Percentiles rank a stretch among this genome's conserved stretches.
Evolutionary conservation across 2,797 vertebrate genomes (phyloP).

Genomic region (Acestrorhynchus altus): DNA sequence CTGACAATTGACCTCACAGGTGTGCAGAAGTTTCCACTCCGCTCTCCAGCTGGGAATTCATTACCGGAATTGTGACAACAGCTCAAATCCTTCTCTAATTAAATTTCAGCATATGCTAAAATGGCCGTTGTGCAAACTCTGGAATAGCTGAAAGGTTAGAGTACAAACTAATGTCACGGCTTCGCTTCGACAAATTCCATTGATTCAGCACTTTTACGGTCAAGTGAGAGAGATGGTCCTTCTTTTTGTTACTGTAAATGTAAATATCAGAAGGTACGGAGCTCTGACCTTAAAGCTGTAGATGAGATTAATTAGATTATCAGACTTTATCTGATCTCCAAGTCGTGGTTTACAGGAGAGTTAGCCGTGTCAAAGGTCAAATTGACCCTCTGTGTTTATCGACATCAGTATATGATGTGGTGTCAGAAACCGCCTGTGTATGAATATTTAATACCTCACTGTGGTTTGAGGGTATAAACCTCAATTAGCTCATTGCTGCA

Average conservation of each 20-base stretch:
- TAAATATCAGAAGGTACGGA: neutral
- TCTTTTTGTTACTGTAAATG: neutral
- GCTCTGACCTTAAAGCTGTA: neutral
- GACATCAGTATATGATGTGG: too few relatives aligned
- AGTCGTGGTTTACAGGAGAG: too few relatives aligned
- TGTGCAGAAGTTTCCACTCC: neutral
- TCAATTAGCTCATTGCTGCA: neutral
- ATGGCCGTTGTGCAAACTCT: neutral
- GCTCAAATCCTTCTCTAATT: neutral
- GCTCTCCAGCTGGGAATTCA: neutral
- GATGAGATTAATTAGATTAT: neutral
- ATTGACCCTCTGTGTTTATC: too few relatives aligned
- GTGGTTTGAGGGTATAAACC: too few relatives aligned
- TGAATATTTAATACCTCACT: too few relatives aligned
- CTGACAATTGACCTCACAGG: constrained; percentile 10
- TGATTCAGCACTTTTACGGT: neutral
- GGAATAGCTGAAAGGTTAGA: constrained; percentile 12
- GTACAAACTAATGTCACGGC: neutral
- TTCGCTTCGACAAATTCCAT: neutral
- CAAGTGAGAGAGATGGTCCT: neutral
- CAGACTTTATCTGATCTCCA: too few relatives aligned
- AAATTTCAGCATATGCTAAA: constrained; percentile 8
- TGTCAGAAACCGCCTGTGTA: too few relatives aligned
- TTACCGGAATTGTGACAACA: neutral
- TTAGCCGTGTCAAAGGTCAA: too few relatives aligned